A percentile compares a stretch with the other conserved stretches of the same genome.
These are phyloP conservation scores for Petromus typicus DNA, from an alignment of 2,113 vertebrate species.

Conservation along the genomic window DNA sequence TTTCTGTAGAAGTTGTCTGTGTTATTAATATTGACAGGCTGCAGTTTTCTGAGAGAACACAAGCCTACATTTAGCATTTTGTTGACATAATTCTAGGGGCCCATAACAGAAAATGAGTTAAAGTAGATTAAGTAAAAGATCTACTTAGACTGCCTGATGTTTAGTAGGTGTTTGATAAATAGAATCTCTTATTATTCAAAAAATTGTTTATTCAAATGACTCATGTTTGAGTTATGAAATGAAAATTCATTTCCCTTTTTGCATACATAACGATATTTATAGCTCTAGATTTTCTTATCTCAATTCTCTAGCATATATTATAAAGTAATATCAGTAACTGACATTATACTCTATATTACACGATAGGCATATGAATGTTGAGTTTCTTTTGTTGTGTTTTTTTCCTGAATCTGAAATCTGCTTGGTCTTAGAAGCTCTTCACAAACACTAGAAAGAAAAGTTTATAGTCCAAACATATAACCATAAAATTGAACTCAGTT, in stretches of 20 bases:
- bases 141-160: not conserved
- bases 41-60: not conserved
- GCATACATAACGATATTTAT: not conserved
- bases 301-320: not conserved
- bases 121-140: not conserved
- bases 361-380: not conserved
- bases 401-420: not conserved
- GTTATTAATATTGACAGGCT: not conserved
- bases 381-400: not conserved
- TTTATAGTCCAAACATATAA: conserved; percentile 49
- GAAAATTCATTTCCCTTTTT: conserved; percentile 25
- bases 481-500: conserved; percentile 65
- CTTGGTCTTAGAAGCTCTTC: conserved; percentile 27
- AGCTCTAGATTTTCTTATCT: not conserved
- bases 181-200: not conserved
- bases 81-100: not conserved
- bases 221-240: not conserved
- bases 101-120: conserved; percentile 27
- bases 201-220: not conserved
- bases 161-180: not conserved
- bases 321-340: not conserved
- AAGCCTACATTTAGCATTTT: too few relatives aligned
- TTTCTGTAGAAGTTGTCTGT: not conserved
- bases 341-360: not conserved
- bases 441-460: conserved; percentile 9